Base-by-base conservation (phyloP, 2,113 vertebrate genomes). In the Rhinoderma darwinii region DNA sequence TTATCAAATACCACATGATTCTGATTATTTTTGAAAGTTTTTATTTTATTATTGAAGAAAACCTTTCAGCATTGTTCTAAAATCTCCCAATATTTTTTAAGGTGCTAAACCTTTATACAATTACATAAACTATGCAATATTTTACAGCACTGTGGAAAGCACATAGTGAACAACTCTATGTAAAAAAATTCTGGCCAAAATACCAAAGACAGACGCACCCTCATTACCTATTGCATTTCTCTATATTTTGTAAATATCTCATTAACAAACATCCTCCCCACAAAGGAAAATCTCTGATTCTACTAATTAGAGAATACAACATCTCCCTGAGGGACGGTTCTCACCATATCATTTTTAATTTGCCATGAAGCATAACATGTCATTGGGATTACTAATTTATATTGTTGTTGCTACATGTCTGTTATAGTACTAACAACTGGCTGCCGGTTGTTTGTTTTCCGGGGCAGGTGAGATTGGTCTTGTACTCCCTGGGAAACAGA, bases 341-440 rank as follows among this genome's bases (percentile, higher is more conserved):
- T 47, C 54, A 35, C 73, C 51, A 27, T 76, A 59, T 84, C 50
- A 30, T 84, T 76, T 84, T 74, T 43, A 74, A 75, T 74, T 77
- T 61, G 32, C 83, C 83, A 84, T 63, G 83, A 84, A 84, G 41
- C 37, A 84, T 77, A 84, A 61, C 39, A 76, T 76, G 50, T 43
- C 72, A 76, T 76, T 76, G 83, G 70, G 83, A 63, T 59, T 41
- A 63, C 83, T 81, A 84, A 73, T 84, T 54, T 84, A 84, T 84
- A 84, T 84, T 74, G 70, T 75, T 84, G 68, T 84, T 84, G 83
- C 50, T 84, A 84, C 83, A 84, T 74, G 83, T 84, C 70, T 84
- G 83, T 76, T 84, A 84, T 76, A 63, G 72, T 17, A 44, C 54
- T 44, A 63, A 44, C 83, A 84, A 74, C 83, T 84, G 83, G 50